Evolutionary conservation across 2,888 invertebrate species (phyloP).

Genomic region (Fragum sueziense): DNA sequence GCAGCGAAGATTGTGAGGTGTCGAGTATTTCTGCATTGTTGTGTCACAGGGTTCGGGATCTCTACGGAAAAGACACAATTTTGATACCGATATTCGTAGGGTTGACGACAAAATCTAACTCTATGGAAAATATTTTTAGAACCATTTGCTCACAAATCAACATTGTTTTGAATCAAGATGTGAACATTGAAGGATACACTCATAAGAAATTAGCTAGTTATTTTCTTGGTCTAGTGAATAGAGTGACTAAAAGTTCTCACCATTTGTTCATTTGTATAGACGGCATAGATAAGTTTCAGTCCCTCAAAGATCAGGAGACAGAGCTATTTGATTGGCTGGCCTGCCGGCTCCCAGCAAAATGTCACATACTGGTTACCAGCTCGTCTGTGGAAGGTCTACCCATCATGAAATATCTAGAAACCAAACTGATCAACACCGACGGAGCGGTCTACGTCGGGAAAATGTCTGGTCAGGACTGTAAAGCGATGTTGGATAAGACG

Average conservation of each 20-base stretch:
- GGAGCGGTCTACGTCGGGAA: slow-evolving; percentile 50
- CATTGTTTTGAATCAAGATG: slow-evolving; percentile 54
- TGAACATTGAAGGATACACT: slow-evolving; percentile 62
- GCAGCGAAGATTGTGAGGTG: slow-evolving; percentile 56
- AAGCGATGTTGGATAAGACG: slow-evolving; percentile 36
- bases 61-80: slow-evolving; percentile 63
- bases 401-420: slow-evolving; percentile 47
- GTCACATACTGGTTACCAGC: slow-evolving; percentile 68
- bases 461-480: slow-evolving; percentile 53
- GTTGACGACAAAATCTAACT: slow-evolving; percentile 52
- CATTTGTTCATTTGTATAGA: slow-evolving; percentile 61
- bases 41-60: slow-evolving; percentile 53
- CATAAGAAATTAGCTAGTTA: slow-evolving; percentile 61
- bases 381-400: slow-evolving; percentile 42
- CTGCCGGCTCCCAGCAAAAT: slow-evolving; percentile 67
- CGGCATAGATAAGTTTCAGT: slow-evolving; percentile 70
- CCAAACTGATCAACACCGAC: slow-evolving; percentile 49
- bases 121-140: slow-evolving; percentile 54
- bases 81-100: slow-evolving; percentile 60
- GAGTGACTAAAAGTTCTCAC: slow-evolving; percentile 61
- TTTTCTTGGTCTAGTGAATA: slow-evolving; percentile 69
- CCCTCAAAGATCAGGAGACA: slow-evolving; percentile 49
- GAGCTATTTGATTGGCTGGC: slow-evolving; percentile 70
- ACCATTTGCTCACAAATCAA: slow-evolving; percentile 61
- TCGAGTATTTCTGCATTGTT: slow-evolving; percentile 54